These are phyloP conservation scores for Gymnoscelis rufifasciata DNA, from an alignment of 2,888 invertebrate species.

Conservation along the genomic window DNA sequence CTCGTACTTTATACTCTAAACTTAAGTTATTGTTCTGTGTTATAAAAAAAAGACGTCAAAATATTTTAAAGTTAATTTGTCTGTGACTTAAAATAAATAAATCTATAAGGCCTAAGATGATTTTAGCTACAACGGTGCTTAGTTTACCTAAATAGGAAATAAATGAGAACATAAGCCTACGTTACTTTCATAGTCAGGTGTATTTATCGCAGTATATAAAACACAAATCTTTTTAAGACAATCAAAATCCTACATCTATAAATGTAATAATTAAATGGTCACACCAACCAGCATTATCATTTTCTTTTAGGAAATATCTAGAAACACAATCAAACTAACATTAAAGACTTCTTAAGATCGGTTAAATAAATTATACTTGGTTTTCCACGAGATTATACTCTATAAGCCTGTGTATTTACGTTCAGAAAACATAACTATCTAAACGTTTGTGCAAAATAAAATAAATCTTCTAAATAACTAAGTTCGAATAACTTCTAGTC, in stretches of 20 bases:
- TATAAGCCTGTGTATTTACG: conserved; percentile 5
- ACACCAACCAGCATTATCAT: conserved; percentile 66
- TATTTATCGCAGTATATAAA: conserved; percentile 6
- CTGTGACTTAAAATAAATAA: conserved; percentile 13
- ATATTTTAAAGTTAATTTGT: conserved; percentile 12
- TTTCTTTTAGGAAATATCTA: conserved; percentile 9
- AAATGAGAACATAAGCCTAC: conserved; percentile 8
- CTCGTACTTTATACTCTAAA: conserved; percentile 17
- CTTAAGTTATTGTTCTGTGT: conserved; percentile 27
- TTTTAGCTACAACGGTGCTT: conserved; percentile 11
- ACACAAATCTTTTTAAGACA: conserved; percentile 11
- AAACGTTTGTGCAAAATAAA: conserved; percentile 21
- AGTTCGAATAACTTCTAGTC: too few relatives aligned
- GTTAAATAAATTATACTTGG: too few relatives aligned
- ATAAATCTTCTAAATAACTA: conserved; percentile 1
- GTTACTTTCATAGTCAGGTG: conserved; percentile 2
- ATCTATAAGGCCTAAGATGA: conserved; percentile 12
- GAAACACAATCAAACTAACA: conserved; percentile 37
- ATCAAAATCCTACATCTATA: conserved; percentile 23
- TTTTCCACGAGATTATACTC: background rate
- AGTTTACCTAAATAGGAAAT: conserved; percentile 1
- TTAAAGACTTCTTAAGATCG: background rate
- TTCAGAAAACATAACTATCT: conserved; percentile 17
- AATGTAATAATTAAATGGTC: conserved; percentile 55
- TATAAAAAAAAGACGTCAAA: conserved; percentile 17